Conservation (phyloP, 1,140 invertebrate genomes). For the Polypedilum pembai region DNA sequence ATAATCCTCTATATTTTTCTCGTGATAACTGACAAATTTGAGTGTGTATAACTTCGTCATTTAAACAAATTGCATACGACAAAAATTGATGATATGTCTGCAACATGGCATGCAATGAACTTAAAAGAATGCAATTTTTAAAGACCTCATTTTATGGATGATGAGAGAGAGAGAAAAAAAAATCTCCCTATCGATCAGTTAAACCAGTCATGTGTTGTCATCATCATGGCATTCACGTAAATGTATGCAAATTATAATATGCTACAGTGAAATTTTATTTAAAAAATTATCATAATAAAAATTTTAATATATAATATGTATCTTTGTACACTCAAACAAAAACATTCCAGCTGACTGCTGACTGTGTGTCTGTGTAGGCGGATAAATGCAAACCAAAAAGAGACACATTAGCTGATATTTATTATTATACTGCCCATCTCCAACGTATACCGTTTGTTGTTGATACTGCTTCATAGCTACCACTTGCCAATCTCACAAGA, state of each 20-base stretch:
- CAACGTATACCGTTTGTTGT: background rate
- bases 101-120: too few relatives aligned
- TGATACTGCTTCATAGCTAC: background rate
- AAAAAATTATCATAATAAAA: slow-evolving; percentile 20
- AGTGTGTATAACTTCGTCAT: too few relatives aligned
- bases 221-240: slow-evolving; percentile 11
- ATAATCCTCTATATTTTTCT: too few relatives aligned
- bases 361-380: background rate
- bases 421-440: background rate
- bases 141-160: too few relatives aligned
- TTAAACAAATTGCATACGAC: too few relatives aligned
- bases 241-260: slow-evolving; percentile 19
- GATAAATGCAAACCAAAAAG: background rate
- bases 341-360: background rate
- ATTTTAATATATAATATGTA: slow-evolving; percentile 2
- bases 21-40: too few relatives aligned
- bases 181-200: background rate
- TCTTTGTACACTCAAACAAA: background rate
- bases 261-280: slow-evolving; percentile 5
- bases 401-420: background rate
- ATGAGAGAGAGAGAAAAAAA: background rate
- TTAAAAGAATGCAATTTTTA: too few relatives aligned
- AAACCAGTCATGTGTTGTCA: too few relatives aligned
- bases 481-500: background rate
- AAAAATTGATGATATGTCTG: too few relatives aligned